A percentile compares a stretch with the other conserved stretches of the same genome.
Conservation (phyloP, 2,888 invertebrate genomes). For the Pachycephus smyrnensis region DNA sequence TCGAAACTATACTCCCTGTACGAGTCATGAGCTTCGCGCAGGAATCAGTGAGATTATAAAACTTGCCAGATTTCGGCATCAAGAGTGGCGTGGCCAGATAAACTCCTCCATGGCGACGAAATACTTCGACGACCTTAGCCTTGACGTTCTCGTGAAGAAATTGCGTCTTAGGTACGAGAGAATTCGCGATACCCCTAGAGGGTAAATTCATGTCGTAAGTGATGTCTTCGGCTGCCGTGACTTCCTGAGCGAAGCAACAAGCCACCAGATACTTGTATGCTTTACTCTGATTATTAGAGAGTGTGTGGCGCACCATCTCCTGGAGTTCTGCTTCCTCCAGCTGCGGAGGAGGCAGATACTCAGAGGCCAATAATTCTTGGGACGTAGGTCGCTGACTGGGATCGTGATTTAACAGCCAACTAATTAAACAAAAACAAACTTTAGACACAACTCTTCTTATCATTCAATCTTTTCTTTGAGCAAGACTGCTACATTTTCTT, state of each 20-base stretch:
- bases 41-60: conserved; percentile 72
- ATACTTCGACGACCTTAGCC: conserved; percentile 71
- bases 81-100: conserved; percentile 84
- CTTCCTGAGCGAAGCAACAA: conserved; percentile 72
- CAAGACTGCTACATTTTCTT: conserved; percentile 41
- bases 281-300: conserved; percentile 84
- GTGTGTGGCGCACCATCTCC: conserved; percentile 83
- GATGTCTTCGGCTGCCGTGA: conserved; percentile 78
- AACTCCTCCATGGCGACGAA: conserved; percentile 83
- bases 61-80: conserved; percentile 77
- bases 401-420: conserved; percentile 88
- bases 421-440: conserved; percentile 36
- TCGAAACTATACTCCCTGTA: conserved; percentile 84
- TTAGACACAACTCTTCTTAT: not conserved
- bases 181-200: conserved; percentile 47
- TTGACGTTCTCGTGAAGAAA: conserved; percentile 57
- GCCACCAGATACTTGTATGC: conserved; percentile 79
- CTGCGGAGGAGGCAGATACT: conserved; percentile 85
- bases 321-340: conserved; percentile 89
- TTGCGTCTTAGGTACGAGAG: conserved; percentile 40
- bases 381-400: conserved; percentile 86
- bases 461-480: not conserved
- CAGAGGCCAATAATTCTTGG: conserved; percentile 84
- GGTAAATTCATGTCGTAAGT: conserved; percentile 80
- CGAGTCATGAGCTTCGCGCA: conserved; percentile 87